phyloP scores from a whole-genome alignment of 2,797 vertebrate genomes.

The Scleropages formosus region DNA sequence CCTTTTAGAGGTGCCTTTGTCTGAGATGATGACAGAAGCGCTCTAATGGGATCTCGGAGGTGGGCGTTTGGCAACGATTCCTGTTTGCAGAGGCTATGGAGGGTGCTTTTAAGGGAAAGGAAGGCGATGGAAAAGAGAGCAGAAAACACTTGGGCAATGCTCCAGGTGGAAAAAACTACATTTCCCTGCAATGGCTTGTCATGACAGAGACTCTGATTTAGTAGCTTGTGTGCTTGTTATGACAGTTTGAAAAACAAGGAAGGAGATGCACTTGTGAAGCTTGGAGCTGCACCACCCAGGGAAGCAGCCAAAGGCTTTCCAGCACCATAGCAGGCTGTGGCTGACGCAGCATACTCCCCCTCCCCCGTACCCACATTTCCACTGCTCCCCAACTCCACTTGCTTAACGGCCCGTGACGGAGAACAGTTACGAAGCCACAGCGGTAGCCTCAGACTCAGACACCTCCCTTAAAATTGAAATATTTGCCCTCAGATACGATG shows the following conservation, averaged over 20 bases:
- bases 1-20: neutral
- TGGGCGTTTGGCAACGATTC: neutral
- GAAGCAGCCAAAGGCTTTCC: neutral
- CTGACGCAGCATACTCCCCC: neutral
- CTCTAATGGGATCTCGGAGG: neutral
- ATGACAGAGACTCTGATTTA: neutral
- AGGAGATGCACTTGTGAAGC: neutral
- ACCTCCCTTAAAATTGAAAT: conserved; percentile 3
- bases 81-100: neutral
- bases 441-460: neutral
- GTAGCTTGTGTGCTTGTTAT: no score
- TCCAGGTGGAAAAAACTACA: no score
- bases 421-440: neutral
- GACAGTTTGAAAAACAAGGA: neutral
- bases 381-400: neutral
- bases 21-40: neutral
- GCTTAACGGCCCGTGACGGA: neutral
- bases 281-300: neutral
- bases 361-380: no score
- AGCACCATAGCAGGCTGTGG: neutral
- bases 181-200: neutral
- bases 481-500: neutral
- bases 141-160: no score
- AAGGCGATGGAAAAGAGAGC: neutral
- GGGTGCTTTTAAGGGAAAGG: neutral